Evolutionary conservation across 1,140 invertebrate genomes (phyloP).

Genomic region (Dinoponera quadriceps): DNA sequence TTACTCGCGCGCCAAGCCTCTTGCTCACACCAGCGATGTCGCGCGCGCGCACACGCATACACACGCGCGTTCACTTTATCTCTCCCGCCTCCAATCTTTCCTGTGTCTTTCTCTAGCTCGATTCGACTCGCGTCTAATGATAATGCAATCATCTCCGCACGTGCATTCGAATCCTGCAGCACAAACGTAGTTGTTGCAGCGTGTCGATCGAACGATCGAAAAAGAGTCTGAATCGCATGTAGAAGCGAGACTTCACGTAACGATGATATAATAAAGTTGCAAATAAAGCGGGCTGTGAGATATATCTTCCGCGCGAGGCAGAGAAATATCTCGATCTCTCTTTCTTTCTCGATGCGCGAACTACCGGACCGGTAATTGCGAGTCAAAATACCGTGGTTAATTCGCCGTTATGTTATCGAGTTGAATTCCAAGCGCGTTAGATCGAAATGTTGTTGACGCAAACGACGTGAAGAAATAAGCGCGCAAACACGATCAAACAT

Average conservation of each 20-base stretch:
- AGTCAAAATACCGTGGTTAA: constrained; percentile 39
- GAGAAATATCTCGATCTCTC: constrained; percentile 32
- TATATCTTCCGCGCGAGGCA: constrained; percentile 6
- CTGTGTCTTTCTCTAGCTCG: not conserved
- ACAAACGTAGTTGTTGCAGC: no score
- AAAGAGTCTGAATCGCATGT: not conserved
- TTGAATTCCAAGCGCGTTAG: constrained; percentile 50
- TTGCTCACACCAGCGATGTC: constrained; percentile 60
- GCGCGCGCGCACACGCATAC: constrained; percentile 33
- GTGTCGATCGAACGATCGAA: not conserved
- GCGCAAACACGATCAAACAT: constrained; percentile 56
- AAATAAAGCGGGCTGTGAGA: not conserved
- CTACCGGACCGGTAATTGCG: constrained; percentile 21
- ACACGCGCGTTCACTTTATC: constrained; percentile 41
- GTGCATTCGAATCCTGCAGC: not conserved
- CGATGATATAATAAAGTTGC: not conserved
- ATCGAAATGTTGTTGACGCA: constrained; percentile 41
- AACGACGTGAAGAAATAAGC: constrained; percentile 58
- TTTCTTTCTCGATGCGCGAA: no score
- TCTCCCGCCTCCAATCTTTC: constrained; percentile 17
- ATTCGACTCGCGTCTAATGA: constrained; percentile 32
- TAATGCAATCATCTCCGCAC: constrained; percentile 39
- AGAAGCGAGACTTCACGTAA: not conserved
- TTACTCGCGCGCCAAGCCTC: constrained; percentile 78
- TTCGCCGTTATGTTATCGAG: constrained; percentile 46